Conservation (phyloP, 2,113 vertebrate species). For the Hippopotamus amphibius region DNA sequence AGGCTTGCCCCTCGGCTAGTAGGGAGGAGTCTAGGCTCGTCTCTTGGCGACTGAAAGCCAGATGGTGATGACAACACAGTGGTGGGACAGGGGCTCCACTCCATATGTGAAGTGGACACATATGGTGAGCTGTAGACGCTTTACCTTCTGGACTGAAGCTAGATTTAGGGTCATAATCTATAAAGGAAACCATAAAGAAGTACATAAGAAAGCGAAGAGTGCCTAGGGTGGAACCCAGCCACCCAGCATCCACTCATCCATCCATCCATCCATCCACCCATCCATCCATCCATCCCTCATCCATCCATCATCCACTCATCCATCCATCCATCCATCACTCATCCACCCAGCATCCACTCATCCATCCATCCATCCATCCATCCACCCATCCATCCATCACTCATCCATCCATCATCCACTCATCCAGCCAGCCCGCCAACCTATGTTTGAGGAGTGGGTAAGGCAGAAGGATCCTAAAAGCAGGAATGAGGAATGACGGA, state of each 20-base stretch:
- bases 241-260: background rate
- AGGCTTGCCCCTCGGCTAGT: no score
- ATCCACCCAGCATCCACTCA: background rate
- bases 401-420: background rate
- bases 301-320: background rate
- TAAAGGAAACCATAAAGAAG: background rate
- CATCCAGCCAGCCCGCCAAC: background rate
- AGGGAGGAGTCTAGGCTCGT: no score
- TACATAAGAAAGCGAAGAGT: background rate
- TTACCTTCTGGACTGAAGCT: background rate
- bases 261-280: background rate
- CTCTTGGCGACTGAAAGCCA: background rate
- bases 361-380: background rate
- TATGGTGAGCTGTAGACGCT: background rate
- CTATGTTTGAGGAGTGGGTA: no score
- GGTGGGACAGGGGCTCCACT: background rate
- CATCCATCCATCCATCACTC: no score
- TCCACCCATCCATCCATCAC: background rate
- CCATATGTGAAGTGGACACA: background rate
- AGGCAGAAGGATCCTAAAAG: background rate
- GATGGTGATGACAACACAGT: background rate
- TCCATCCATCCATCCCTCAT: no score
- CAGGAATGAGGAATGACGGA: background rate
- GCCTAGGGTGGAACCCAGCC: background rate
- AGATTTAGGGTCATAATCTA: background rate